Evolutionary conservation across 1,140 invertebrate species (phyloP).

Genomic region (Drosophila suzukii): DNA sequence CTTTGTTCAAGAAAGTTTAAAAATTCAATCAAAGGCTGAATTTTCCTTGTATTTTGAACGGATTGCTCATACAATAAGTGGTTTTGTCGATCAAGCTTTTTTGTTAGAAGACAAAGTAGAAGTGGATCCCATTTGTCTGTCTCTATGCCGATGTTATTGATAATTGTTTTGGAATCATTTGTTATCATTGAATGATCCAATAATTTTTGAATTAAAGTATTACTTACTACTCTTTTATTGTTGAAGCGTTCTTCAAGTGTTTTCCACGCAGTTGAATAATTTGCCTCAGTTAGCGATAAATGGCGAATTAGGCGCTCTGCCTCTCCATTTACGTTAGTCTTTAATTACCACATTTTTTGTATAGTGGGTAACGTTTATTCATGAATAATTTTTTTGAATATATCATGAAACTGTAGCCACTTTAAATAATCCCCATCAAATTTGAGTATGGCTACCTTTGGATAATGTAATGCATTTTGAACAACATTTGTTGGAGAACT

Average conservation of each 20-base stretch:
- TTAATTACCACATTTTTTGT: no score
- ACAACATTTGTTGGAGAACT: no score
- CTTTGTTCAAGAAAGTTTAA: neutral
- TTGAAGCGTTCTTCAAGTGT: neutral
- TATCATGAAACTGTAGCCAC: neutral
- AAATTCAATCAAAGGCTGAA: neutral
- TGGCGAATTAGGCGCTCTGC: no score
- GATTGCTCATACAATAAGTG: neutral
- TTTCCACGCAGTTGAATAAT: neutral
- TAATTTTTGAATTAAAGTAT: no score
- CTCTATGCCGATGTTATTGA: neutral
- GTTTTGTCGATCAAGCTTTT: neutral
- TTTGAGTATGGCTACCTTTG: neutral
- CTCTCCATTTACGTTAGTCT: neutral
- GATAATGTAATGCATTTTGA: neutral
- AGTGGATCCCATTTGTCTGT: neutral
- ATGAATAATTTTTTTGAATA: neutral
- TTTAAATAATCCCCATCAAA: neutral
- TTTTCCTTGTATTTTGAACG: neutral
- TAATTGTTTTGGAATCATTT: neutral
- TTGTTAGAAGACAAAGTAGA: neutral
- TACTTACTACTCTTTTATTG: neutral
- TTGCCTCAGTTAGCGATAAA: neutral
- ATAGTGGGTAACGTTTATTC: neutral
- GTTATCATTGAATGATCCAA: no score